These are phyloP conservation scores for Epinotia nisella DNA, from an alignment of 2,888 invertebrate species.

Conservation along the genomic window DNA sequence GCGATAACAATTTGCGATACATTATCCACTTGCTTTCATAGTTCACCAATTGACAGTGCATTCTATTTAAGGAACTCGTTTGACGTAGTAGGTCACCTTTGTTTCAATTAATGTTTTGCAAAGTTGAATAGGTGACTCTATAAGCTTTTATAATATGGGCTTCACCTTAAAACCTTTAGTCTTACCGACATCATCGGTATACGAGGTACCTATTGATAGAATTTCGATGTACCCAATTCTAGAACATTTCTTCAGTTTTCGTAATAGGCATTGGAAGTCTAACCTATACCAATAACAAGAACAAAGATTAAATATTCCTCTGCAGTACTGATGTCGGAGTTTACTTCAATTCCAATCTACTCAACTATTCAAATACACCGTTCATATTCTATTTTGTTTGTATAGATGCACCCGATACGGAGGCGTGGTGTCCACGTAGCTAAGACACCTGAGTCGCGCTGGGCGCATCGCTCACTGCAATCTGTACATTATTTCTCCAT, in stretches of 20 bases:
- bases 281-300: neutral
- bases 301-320: conserved; percentile 9
- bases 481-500: conserved; percentile 86
- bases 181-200: neutral
- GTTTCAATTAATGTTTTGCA: conserved; percentile 21
- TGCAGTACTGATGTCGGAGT: conserved; percentile 12
- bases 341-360: conserved; percentile 24
- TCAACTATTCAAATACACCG: conserved; percentile 26
- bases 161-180: no score
- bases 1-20: conserved; percentile 44
- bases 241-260: neutral
- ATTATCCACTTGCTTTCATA: conserved; percentile 45
- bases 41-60: conserved; percentile 40
- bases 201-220: neutral
- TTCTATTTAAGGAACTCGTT: conserved; percentile 30
- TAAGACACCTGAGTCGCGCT: conserved; percentile 82
- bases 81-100: conserved; percentile 33
- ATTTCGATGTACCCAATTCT: neutral
- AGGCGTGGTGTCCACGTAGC: conserved; percentile 75
- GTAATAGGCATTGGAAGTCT: neutral
- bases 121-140: conserved; percentile 11
- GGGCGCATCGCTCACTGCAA: conserved; percentile 85
- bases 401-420: conserved; percentile 45
- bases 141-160: neutral
- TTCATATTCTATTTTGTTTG: conserved; percentile 41